These are phyloP conservation scores for Achatina immaculata DNA, from an alignment of 1,140 invertebrate species.

Conservation along the genomic window DNA sequence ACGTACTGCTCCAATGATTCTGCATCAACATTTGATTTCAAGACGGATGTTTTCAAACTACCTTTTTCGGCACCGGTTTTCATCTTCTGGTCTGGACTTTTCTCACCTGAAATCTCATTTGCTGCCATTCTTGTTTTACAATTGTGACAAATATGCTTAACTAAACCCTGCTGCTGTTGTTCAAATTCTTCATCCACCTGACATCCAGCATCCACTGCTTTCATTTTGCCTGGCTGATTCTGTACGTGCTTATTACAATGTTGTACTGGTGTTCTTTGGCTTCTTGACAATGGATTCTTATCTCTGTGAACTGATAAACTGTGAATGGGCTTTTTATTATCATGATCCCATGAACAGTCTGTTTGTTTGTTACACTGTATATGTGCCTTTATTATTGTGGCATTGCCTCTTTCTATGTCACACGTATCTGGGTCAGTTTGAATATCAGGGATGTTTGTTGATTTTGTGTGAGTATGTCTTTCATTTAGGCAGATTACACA, in stretches of 20 bases:
- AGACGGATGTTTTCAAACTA: background rate
- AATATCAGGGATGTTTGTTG: too few relatives aligned
- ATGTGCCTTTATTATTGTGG: too few relatives aligned
- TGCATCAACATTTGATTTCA: background rate
- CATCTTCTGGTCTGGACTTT: background rate
- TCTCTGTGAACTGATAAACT: background rate
- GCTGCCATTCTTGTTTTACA: background rate
- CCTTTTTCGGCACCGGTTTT: background rate
- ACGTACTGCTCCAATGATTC: background rate
- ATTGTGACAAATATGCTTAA: background rate
- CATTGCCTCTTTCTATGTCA: too few relatives aligned
- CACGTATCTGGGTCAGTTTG: background rate
- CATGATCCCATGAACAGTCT: background rate
- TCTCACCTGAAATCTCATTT: background rate
- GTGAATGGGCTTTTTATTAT: background rate
- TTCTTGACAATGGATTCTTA: background rate
- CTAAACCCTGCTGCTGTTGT: background rate
- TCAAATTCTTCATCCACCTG: background rate
- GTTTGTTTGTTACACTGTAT: too few relatives aligned
- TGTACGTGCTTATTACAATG: too few relatives aligned
- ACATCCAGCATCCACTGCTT: background rate
- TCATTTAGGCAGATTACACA: background rate
- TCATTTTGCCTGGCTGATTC: background rate
- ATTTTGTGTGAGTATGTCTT: background rate
- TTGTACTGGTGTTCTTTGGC: background rate